A percentile compares a stretch with the other conserved stretches of the same genome.
These are phyloP conservation scores for Perodicticus potto DNA, from an alignment of 2,797 vertebrate species.

Conservation along the genomic window DNA sequence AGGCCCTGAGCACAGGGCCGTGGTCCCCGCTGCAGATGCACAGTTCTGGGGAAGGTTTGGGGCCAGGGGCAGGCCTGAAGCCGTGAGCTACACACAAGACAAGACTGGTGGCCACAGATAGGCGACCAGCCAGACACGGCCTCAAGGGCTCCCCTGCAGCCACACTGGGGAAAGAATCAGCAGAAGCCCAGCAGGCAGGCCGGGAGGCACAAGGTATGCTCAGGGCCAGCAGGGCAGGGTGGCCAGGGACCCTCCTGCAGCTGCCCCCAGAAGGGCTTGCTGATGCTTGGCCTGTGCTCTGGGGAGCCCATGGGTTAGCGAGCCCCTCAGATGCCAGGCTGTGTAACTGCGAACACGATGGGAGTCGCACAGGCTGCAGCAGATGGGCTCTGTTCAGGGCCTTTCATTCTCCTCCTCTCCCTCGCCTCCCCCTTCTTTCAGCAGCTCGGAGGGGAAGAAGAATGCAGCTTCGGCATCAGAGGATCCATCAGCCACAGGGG, in stretches of 20 bases:
- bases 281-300: background rate
- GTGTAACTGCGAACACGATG: background rate
- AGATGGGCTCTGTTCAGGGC: constrained; percentile 21
- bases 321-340: background rate
- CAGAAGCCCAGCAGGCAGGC: too few relatives aligned
- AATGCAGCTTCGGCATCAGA: background rate
- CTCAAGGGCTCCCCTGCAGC: rapidly evolving
- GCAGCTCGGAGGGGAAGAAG: background rate
- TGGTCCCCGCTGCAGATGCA: background rate
- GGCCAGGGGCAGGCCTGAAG: too few relatives aligned
- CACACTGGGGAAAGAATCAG: too few relatives aligned
- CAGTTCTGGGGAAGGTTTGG: background rate
- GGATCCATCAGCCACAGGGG: background rate
- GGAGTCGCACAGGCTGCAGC: background rate
- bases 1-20: background rate
- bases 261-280: background rate
- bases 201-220: rapidly evolving
- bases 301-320: background rate
- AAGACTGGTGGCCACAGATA: background rate
- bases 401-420: constrained; percentile 19
- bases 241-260: background rate
- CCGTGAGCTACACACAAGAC: background rate
- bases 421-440: background rate
- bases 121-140: rapidly evolving
- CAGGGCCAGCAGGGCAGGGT: background rate